Evolutionary conservation across 2,113 vertebrate species (phyloP).

Genomic region (Apteryx mantelli): DNA sequence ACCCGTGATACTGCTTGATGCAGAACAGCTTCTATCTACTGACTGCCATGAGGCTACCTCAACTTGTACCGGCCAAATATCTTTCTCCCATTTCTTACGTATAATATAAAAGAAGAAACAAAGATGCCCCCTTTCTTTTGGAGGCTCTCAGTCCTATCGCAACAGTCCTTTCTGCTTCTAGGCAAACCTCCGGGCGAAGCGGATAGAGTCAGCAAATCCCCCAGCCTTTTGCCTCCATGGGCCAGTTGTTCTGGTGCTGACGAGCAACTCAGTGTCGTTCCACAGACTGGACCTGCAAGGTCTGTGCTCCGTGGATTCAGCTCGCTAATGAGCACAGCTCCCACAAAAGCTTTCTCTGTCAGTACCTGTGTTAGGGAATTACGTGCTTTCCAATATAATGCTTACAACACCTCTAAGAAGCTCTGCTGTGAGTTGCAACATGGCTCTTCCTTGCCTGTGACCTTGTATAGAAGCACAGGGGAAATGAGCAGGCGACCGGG

Average conservation of each 20-base stretch:
- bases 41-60: background rate
- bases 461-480: background rate
- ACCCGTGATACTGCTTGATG: accelerated
- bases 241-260: background rate
- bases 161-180: background rate
- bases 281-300: background rate
- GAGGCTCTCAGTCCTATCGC: background rate
- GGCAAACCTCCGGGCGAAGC: background rate
- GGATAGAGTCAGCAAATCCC: background rate
- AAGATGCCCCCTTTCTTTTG: accelerated
- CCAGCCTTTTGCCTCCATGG: background rate
- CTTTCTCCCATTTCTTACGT: background rate
- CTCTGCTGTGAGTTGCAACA: background rate
- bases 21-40: background rate
- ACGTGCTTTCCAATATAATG: background rate
- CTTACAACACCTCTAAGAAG: background rate
- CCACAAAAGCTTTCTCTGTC: background rate
- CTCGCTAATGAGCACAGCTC: background rate
- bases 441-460: background rate
- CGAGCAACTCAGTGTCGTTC: background rate
- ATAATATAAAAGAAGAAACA: background rate
- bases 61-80: background rate
- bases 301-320: background rate
- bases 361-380: background rate
- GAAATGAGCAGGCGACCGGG: background rate